Conservation (phyloP, 2,888 invertebrate genomes). For the Frankliniella fusca region DNA sequence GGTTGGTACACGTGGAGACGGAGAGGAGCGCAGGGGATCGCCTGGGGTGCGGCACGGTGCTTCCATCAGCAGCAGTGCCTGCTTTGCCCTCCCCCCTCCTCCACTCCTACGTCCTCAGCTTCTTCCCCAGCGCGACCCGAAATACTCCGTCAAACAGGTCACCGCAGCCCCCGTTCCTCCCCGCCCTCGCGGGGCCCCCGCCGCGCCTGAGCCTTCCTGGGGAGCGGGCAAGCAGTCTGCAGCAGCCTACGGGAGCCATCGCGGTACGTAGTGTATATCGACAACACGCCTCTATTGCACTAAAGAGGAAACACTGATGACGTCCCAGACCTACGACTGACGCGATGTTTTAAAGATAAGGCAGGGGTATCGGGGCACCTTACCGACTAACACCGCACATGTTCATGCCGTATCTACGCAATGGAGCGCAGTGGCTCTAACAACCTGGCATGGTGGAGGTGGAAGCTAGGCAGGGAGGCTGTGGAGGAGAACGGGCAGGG, state of each 20-base stretch:
- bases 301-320: too few species aligned
- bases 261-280: neutral
- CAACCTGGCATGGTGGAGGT: constrained; percentile 1
- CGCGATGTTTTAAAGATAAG: neutral
- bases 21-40: neutral
- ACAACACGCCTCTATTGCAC: too few species aligned
- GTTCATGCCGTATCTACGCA: neutral
- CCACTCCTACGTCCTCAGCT: neutral
- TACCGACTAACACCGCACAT: neutral
- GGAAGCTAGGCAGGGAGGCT: neutral
- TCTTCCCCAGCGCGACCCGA: neutral
- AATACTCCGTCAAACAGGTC: constrained; percentile 18
- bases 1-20: neutral
- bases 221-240: too few species aligned
- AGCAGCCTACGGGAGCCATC: neutral
- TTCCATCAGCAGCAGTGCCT: neutral
- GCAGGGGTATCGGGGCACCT: neutral
- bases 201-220: too few species aligned
- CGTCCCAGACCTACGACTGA: too few species aligned
- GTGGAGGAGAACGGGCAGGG: neutral
- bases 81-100: neutral
- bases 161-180: neutral
- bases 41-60: neutral
- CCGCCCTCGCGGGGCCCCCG: too few species aligned
- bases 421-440: neutral